Percentiles rank a stretch among this genome's conserved stretches.
Evolutionary conservation across 2,888 invertebrate genomes (phyloP).

Genomic region (Tolmerus cingulatus): DNA sequence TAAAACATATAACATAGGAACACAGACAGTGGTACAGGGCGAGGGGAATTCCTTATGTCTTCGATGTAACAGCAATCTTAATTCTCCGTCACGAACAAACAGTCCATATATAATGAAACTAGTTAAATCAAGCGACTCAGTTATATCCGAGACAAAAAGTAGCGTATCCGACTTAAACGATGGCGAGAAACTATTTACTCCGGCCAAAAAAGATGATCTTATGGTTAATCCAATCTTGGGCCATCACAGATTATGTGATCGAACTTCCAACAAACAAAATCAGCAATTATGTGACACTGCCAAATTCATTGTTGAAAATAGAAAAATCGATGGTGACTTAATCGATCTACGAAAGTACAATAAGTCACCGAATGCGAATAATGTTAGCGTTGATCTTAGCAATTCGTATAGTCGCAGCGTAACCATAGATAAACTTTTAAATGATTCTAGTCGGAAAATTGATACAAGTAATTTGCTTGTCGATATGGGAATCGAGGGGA

Average conservation of each 20-base stretch:
- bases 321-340: conserved; percentile 45
- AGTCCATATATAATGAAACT: conserved; percentile 63
- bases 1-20: conserved; percentile 70
- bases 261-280: conserved; percentile 53
- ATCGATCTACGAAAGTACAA: conserved; percentile 47
- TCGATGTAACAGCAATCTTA: conserved; percentile 70
- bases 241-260: conserved; percentile 71
- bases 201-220: conserved; percentile 62
- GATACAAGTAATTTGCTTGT: conserved; percentile 29
- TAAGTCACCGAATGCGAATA: conserved; percentile 1
- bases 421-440: conserved; percentile 19
- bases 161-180: conserved; percentile 62
- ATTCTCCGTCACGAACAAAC: conserved; percentile 63
- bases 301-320: conserved; percentile 51
- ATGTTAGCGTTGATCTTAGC: conserved; percentile 7
- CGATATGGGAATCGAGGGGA: background rate
- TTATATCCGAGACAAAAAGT: conserved; percentile 63
- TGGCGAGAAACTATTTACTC: conserved; percentile 60
- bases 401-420: conserved; percentile 10
- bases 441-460: conserved; percentile 35
- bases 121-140: conserved; percentile 63
- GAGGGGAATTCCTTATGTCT: conserved; percentile 66
- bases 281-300: conserved; percentile 51
- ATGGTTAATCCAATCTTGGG: conserved; percentile 66
- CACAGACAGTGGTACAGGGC: conserved; percentile 69